Base-by-base conservation (phyloP, 2,797 vertebrate genomes). In the Lophius americanus region DNA sequence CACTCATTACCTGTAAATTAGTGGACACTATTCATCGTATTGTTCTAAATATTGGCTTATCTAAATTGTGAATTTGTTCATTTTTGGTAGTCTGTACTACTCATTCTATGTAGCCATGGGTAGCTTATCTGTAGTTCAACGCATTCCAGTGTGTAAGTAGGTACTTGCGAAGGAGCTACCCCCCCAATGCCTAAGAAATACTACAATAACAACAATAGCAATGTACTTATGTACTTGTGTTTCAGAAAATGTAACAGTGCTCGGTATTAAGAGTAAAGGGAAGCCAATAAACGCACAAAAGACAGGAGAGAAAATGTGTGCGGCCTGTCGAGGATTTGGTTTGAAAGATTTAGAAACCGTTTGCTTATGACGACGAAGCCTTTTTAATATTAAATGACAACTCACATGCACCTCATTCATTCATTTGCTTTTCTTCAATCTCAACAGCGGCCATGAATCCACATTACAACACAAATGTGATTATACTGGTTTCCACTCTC, bases 331-430 rank as follows among this genome's bases (percentile, higher is more conserved):
- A 35, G 36, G 54, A 61, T 52, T 7, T 39, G 64, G 75, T 66
- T 68, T 75, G 65, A 64, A 52, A 81, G 76, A 83, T 83, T 84
- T 65, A 68, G 53, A 54, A 74, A 53, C 12, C 10, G 64, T 51
- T 55, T 12, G 44, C 56, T 71, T 62, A 23, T 69, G 61, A 71
- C 42, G 56, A 37, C 73, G 53, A 67, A 71, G 51, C 55, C 71
- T 13, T 73, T 79, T 81, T 65, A 82, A 79, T 68, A 74, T 76
- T 49, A 62, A 77, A 80, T 57, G 79, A 72, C 66, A 66, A 23
- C 59, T 79, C 73, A 66, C 58, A 23, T 67, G 68, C 70, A 64
- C 52, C 33, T 51, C 44, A 63, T 60, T 68, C 70, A 64, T 72
- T 78, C 68, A 53, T 58, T 4, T 3, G 60, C 49, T 37, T 11